Evolutionary conservation across 2,888 invertebrate genomes (phyloP).

Genomic region (Papilio elwesi): DNA sequence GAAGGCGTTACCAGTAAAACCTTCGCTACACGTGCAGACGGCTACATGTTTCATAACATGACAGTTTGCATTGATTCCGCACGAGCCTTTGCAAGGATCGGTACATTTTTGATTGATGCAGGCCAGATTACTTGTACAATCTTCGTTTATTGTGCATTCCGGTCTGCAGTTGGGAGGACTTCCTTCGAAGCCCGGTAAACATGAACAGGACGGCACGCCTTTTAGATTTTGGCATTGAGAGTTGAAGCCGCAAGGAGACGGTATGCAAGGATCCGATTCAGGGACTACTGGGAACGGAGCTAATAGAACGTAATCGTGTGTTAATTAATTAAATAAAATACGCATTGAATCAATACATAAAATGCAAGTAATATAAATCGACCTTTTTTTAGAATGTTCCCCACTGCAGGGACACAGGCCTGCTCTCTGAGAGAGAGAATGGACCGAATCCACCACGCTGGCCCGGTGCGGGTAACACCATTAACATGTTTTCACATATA

Average conservation of each 20-base stretch:
- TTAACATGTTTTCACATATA: too few relatives aligned
- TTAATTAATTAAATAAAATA: neutral
- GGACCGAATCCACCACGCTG: too few relatives aligned
- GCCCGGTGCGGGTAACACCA: too few relatives aligned
- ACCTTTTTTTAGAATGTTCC: too few relatives aligned
- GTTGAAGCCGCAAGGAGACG: conserved; percentile 88
- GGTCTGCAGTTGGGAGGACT: conserved; percentile 88
- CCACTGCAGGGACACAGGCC: too few relatives aligned
- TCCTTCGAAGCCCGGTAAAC: conserved; percentile 85
- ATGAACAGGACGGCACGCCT: conserved; percentile 85
- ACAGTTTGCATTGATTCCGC: conserved; percentile 85
- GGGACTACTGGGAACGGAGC: conserved; percentile 61
- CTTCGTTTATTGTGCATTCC: conserved; percentile 87
- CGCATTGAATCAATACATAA: neutral
- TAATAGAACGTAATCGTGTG: conserved; percentile 48
- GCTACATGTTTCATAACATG: conserved; percentile 86
- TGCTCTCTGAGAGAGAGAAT: too few relatives aligned
- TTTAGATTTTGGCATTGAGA: conserved; percentile 84
- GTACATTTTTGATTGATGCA: conserved; percentile 87
- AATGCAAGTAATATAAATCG: too few relatives aligned
- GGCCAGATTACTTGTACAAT: conserved; percentile 87
- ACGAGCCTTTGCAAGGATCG: conserved; percentile 89
- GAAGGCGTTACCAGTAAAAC: conserved; percentile 86
- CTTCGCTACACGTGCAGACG: conserved; percentile 84
- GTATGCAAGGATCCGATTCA: conserved; percentile 85